Conservation (phyloP, 2,888 invertebrate genomes). For the Leptinotarsa tumamoca region DNA sequence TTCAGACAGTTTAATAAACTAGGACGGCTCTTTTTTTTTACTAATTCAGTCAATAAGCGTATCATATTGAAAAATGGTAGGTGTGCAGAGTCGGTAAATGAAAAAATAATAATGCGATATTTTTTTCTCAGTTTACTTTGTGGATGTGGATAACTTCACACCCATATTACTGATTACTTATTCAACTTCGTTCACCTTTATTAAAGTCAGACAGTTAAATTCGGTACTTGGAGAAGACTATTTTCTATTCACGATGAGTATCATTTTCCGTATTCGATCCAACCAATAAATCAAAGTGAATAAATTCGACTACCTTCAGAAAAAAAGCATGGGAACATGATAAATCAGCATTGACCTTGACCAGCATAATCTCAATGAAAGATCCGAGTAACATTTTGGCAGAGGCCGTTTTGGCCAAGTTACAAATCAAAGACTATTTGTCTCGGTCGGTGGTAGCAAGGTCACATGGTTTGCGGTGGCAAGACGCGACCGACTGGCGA, state of each 20-base stretch:
- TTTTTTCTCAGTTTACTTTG: too few relatives aligned
- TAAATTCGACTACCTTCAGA: not conserved
- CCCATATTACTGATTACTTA: too few relatives aligned
- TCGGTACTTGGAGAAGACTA: too few relatives aligned
- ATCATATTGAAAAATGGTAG: too few relatives aligned
- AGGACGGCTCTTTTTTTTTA: too few relatives aligned
- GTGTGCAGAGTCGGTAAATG: too few relatives aligned
- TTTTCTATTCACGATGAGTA: not conserved
- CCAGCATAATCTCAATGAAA: conserved; percentile 18
- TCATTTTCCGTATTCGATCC: not conserved
- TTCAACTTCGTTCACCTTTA: too few relatives aligned
- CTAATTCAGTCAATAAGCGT: too few relatives aligned
- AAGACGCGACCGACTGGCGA: conserved; percentile 57
- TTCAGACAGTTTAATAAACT: too few relatives aligned
- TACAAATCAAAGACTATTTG: conserved; percentile 40
- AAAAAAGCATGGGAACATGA: not conserved
- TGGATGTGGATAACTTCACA: too few relatives aligned
- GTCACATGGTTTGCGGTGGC: conserved; percentile 53
- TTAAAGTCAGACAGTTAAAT: too few relatives aligned
- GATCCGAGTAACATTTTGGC: conserved; percentile 17
- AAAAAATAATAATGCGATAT: too few relatives aligned
- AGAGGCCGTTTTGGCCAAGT: conserved; percentile 24
- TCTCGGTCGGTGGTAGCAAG: conserved; percentile 47
- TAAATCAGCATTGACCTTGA: conserved; percentile 22
- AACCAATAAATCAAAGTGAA: not conserved